Conservation (phyloP, 2,888 invertebrate species). For the Osedax fenrisi region DNA sequence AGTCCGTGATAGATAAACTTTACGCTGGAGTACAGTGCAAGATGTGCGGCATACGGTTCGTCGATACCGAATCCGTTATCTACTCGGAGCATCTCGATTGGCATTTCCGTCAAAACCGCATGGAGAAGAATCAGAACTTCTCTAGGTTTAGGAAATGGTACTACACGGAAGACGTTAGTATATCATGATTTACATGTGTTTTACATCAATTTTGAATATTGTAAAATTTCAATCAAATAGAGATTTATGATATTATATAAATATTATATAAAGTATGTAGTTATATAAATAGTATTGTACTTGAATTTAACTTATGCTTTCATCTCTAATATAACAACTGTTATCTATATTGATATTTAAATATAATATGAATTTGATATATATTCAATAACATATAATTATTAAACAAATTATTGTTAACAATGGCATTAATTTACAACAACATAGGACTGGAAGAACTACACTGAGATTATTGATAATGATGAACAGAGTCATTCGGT, state of each 20-base stretch:
- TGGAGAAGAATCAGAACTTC: slow-evolving; percentile 71
- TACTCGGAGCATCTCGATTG: slow-evolving; percentile 89
- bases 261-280: too few relatives aligned
- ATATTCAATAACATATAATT: too few relatives aligned
- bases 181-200: background rate
- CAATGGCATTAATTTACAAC: too few relatives aligned
- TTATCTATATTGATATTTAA: too few relatives aligned
- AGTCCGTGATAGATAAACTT: slow-evolving; percentile 56
- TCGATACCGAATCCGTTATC: slow-evolving; percentile 65
- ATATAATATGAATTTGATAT: too few relatives aligned
- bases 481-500: background rate
- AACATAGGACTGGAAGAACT: background rate
- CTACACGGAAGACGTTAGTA: slow-evolving; percentile 58
- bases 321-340: too few relatives aligned
- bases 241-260: too few relatives aligned
- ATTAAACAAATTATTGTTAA: too few relatives aligned
- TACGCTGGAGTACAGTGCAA: slow-evolving; percentile 89
- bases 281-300: too few relatives aligned
- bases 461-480: background rate
- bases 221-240: too few relatives aligned
- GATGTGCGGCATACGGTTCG: slow-evolving; percentile 85
- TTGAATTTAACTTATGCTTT: too few relatives aligned
- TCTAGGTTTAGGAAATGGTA: slow-evolving; percentile 79
- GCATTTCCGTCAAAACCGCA: slow-evolving; percentile 84
- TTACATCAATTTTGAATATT: background rate